Evolutionary conservation across 2,797 vertebrate genomes (phyloP).

Genomic region (Petrocephalus sullivani): DNA sequence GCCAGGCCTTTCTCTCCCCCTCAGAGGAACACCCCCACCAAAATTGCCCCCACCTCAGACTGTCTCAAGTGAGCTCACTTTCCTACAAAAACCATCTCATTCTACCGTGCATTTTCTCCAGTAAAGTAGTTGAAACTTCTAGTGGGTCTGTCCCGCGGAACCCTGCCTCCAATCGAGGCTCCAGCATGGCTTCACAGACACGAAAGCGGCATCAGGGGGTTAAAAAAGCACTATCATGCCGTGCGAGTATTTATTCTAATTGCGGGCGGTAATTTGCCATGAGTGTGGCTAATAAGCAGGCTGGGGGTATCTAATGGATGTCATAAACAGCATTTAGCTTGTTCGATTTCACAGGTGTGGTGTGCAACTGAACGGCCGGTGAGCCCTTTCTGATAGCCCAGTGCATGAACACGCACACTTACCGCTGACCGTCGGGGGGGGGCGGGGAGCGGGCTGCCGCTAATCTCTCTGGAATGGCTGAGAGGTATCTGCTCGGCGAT

Average conservation of each 20-base stretch:
- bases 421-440: conserved; percentile 64
- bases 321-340: conserved; percentile 58
- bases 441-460: conserved; percentile 44
- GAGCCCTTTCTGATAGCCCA: conserved; percentile 62
- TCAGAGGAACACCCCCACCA: not conserved
- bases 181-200: conserved; percentile 23
- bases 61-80: not conserved
- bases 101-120: not conserved
- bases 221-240: conserved; percentile 28
- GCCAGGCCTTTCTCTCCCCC: not conserved
- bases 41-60: not conserved
- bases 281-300: conserved; percentile 70
- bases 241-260: conserved; percentile 51
- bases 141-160: not conserved
- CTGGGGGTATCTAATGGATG: conserved; percentile 72
- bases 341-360: conserved; percentile 58
- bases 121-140: not conserved
- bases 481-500: conserved; percentile 54
- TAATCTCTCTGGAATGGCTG: conserved; percentile 36
- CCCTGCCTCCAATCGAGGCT: conserved; percentile 17
- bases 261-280: conserved; percentile 70
- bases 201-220: conserved; percentile 18
- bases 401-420: conserved; percentile 57
- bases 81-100: not conserved
- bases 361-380: conserved; percentile 34